Evolutionary conservation across 2,113 vertebrate species (phyloP).

Genomic region (Phrynosoma blainvillii): DNA sequence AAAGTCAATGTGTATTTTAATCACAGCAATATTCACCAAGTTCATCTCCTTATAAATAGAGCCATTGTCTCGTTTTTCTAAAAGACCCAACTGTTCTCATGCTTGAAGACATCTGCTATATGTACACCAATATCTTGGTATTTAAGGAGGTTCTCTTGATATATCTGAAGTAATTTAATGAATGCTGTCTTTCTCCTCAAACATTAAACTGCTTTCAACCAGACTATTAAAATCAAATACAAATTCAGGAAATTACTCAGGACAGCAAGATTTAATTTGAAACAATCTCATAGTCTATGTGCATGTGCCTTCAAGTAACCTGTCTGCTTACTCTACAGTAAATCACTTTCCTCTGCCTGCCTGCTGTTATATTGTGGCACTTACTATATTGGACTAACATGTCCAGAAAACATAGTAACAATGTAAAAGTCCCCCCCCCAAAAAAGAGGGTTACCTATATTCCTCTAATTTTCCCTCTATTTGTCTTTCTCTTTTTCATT

Average conservation of each 20-base stretch:
- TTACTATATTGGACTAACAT: background rate
- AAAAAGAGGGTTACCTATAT: background rate
- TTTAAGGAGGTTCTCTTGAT: slow-evolving; percentile 44
- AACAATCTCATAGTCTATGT: slow-evolving; percentile 20
- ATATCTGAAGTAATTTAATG: slow-evolving; percentile 62
- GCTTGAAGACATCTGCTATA: slow-evolving; percentile 48
- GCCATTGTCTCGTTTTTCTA: slow-evolving; percentile 43
- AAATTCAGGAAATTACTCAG: slow-evolving; percentile 42
- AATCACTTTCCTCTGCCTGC: slow-evolving; percentile 46
- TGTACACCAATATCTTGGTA: slow-evolving; percentile 42
- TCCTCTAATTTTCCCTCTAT: slow-evolving; percentile 7
- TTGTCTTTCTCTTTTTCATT: accelerated
- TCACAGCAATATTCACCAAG: slow-evolving; percentile 56
- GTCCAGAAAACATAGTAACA: background rate
- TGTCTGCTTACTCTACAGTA: slow-evolving; percentile 26
- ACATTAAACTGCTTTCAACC: slow-evolving; percentile 23
- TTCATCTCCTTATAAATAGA: slow-evolving; percentile 40
- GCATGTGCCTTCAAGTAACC: too few relatives aligned
- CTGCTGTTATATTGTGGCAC: background rate
- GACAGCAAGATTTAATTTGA: slow-evolving; percentile 41
- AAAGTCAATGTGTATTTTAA: slow-evolving; percentile 45
- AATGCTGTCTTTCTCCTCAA: slow-evolving; percentile 56
- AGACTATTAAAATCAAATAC: slow-evolving; percentile 33
- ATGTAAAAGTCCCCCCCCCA: background rate
- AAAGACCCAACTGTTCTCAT: slow-evolving; percentile 54